Percentiles rank a stretch among this genome's conserved stretches.
Conservation (phyloP, 1,140 invertebrate genomes). For the Latrodectus geometricus region DNA sequence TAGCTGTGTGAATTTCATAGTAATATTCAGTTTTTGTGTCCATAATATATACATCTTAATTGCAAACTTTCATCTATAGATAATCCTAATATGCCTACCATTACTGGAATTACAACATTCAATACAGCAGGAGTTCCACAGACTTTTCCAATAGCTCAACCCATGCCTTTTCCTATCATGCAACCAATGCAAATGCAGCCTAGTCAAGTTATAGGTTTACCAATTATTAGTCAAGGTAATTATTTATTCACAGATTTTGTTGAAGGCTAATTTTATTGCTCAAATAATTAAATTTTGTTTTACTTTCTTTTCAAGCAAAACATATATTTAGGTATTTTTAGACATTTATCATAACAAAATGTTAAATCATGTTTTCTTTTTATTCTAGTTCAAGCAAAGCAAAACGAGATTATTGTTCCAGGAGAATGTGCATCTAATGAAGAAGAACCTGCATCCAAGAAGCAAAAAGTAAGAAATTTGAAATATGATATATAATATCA, state of each 20-base stretch:
- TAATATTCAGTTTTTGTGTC: background rate
- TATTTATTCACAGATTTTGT: background rate
- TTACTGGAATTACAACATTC: conserved; percentile 31
- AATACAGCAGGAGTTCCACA: conserved; percentile 18
- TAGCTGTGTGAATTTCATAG: no score
- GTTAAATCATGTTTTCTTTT: background rate
- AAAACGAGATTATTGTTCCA: conserved; percentile 21
- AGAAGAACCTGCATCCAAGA: background rate
- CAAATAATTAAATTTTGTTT: no score
- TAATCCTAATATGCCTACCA: conserved; percentile 14
- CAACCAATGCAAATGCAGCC: background rate
- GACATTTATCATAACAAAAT: no score
- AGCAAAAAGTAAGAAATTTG: conserved; percentile 1
- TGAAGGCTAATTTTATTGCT: no score
- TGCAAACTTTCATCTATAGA: background rate
- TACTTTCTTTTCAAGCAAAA: no score
- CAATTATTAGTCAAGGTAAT: background rate
- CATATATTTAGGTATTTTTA: no score
- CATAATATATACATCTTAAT: background rate
- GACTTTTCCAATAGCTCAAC: conserved; percentile 7
- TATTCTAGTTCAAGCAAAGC: background rate
- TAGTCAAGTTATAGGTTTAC: conserved; percentile 19
- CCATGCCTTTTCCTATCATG: background rate
- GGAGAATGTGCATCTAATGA: background rate
- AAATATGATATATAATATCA: no score